phyloP scores from a whole-genome alignment of 2,888 invertebrate genomes.

The Ormia ochracea region DNA sequence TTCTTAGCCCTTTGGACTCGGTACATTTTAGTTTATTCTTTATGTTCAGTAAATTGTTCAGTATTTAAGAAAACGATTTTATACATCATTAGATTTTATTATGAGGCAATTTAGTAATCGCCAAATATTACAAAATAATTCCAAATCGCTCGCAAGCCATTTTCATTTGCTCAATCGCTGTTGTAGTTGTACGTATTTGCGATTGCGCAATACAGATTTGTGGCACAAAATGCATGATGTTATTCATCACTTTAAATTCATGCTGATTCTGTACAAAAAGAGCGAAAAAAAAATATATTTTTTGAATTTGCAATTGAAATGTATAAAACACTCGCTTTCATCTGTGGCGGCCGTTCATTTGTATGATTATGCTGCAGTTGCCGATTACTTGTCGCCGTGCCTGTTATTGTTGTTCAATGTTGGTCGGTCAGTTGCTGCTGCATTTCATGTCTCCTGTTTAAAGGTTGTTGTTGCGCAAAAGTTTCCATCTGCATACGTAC shows the following conservation, averaged over 20 bases:
- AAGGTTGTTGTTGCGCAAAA: slow-evolving; percentile 52
- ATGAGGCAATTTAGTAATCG: no score
- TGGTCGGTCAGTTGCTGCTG: slow-evolving; percentile 46
- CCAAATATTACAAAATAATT: no score
- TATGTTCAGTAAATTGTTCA: no score
- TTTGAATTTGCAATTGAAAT: slow-evolving; percentile 30
- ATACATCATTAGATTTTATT: no score
- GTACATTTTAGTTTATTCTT: no score
- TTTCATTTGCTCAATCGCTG: no score
- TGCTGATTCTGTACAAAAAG: slow-evolving; percentile 48
- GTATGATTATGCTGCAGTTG: not conserved
- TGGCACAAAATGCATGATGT: no score
- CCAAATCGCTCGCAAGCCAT: no score
- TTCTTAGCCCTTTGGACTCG: no score
- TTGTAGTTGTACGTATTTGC: no score
- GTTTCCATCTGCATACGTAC: slow-evolving; percentile 56
- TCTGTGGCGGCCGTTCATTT: slow-evolving; percentile 49
- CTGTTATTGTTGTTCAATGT: slow-evolving; percentile 26
- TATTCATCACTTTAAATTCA: slow-evolving; percentile 41
- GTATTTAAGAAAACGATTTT: no score
- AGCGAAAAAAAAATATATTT: slow-evolving; percentile 20
- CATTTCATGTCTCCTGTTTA: slow-evolving; percentile 36
- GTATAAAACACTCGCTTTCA: slow-evolving; percentile 58
- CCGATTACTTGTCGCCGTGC: slow-evolving; percentile 21
- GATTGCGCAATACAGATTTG: no score